Evolutionary conservation across 2,113 vertebrate genomes (phyloP).

Genomic region (Vulpes lagopus): DNA sequence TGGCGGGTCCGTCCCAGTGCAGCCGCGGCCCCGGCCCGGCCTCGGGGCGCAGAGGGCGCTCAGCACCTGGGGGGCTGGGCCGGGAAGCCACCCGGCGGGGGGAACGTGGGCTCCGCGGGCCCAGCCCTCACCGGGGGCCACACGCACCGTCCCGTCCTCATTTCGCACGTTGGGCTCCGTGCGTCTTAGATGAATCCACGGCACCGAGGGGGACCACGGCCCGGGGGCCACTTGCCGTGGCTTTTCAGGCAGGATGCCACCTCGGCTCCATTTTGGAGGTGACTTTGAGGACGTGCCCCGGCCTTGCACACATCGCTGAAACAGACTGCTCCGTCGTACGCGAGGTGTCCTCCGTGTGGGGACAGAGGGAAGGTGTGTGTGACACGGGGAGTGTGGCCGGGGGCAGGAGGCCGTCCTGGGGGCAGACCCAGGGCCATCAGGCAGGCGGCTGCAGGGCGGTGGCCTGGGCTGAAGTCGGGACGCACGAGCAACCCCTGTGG

Average conservation of each 20-base stretch:
- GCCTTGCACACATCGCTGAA: no score
- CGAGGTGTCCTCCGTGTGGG: background rate
- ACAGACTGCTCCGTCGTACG: no score
- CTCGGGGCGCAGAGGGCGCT: background rate
- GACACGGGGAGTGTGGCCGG: background rate
- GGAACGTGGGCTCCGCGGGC: background rate
- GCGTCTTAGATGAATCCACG: background rate
- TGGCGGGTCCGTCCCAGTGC: background rate
- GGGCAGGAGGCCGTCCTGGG: no score
- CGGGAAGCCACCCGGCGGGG: no score
- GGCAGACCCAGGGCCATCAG: background rate
- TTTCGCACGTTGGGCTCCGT: background rate
- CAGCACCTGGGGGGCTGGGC: background rate
- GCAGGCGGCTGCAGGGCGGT: background rate
- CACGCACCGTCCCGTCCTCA: background rate
- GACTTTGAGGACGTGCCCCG: background rate
- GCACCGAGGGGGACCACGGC: background rate
- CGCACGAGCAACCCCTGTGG: rapidly evolving
- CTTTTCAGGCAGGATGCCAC: background rate
- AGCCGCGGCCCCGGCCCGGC: background rate
- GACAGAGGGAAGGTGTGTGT: rapidly evolving
- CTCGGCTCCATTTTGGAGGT: background rate
- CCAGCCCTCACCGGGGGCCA: background rate
- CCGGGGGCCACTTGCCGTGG: background rate
- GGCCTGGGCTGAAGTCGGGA: background rate